Conservation (phyloP, 2,113 vertebrate species). For the Rousettus leschenaultii region DNA sequence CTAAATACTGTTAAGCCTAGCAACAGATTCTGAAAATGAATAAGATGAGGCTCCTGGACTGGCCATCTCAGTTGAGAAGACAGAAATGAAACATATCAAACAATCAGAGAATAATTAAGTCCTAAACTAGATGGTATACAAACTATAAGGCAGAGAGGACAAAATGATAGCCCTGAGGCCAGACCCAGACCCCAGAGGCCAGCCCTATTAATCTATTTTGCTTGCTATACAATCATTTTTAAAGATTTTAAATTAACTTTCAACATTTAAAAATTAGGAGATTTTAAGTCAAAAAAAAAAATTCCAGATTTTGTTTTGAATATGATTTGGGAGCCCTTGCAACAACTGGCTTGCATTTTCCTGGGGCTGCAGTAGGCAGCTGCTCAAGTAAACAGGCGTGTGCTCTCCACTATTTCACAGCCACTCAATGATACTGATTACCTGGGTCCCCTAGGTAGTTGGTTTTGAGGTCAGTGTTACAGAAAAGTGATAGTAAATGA, state of each 20-base stretch:
- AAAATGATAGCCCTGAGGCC: neutral
- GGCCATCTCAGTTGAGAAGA: neutral
- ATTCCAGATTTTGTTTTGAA: neutral
- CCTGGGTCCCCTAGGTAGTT: neutral
- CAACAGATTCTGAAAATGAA: neutral
- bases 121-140: neutral
- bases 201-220: neutral
- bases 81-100: conserved; percentile 3
- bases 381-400: neutral
- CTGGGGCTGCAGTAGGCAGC: rapidly evolving
- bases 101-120: neutral
- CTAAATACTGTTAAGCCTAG: neutral
- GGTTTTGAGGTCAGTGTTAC: neutral
- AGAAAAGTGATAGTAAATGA: neutral
- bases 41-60: neutral
- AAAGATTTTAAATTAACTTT: neutral
- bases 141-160: neutral
- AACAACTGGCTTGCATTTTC: neutral
- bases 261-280: neutral
- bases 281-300: neutral
- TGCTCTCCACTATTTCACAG: neutral
- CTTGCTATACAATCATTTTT: neutral
- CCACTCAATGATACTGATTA: neutral
- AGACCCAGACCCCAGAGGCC: neutral
- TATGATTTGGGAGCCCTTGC: neutral